Base-by-base conservation (phyloP, 2,888 invertebrate species). In the Eupelmus urozonus region DNA sequence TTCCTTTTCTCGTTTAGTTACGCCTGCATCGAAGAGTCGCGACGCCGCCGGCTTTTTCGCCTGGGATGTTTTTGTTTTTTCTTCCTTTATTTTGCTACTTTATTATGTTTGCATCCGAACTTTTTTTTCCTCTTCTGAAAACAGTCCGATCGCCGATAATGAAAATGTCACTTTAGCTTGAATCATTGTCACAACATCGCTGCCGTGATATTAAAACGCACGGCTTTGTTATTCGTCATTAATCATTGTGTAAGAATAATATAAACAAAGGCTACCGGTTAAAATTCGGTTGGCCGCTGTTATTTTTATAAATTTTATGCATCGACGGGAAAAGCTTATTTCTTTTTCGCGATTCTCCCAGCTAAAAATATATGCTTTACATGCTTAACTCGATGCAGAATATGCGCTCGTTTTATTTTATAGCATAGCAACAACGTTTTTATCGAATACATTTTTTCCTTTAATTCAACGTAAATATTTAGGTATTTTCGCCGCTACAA, bases 61-160 rank as follows among this genome's bases (percentile, higher is more conserved):
- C 20, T n/a, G n/a, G n/a, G n/a, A 1, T 65, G 7, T 66, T 55
- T 65, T 72, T 65, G 4, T 65, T 72, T 60, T 53, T 40, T 5
- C 25, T 18, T 34, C 9, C 13, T 16, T 76, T 55, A 69, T 76
- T 69, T 76, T 25, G 49, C 29, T 29, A 55, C 29, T 76, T 70
- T 70, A 57, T 70, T 55, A 18, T 53, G 60, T 42, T 40, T 60
- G 29, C 5, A 42, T 57, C 5, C 16, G 34, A 45, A 74, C 70
- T 65, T 57, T 63, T 75, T 57, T 53, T 45, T 75, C n/a, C n/a
- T n/a, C n/a, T n/a, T 51, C 49, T 71, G 18, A 79, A 79, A 72
- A 55, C 66, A 76, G 11, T 13, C 27, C 51, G 9, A 13, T 7
- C n/a, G 23, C 0, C 62, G 29, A 75, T 67, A 76, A 79, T 79